Conservation (phyloP, 2,797 vertebrate species). For the Sebastiscus albofasciatus region DNA sequence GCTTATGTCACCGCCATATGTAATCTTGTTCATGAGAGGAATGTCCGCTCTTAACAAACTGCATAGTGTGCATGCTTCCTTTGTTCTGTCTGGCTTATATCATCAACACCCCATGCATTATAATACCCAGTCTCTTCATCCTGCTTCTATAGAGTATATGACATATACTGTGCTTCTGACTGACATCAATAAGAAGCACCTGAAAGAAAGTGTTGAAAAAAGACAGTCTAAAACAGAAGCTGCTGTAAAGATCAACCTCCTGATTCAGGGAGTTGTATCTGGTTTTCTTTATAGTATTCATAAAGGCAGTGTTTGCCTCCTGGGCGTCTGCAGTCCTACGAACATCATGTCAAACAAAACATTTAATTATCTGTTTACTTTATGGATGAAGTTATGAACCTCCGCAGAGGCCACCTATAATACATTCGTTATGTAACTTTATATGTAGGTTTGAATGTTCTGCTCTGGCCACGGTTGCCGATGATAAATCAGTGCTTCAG, state of each 20-base stretch:
- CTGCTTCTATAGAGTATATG: neutral
- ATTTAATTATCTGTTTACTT: slow-evolving; percentile 50
- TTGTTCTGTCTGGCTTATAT: slow-evolving; percentile 29
- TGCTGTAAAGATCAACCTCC: neutral
- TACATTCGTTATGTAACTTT: slow-evolving; percentile 54
- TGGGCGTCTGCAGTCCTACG: neutral
- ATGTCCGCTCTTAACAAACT: neutral
- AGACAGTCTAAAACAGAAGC: neutral
- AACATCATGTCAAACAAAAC: slow-evolving; percentile 25
- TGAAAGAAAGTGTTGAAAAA: neutral
- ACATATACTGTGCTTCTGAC: neutral
- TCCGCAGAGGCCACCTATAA: neutral
- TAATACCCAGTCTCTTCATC: neutral
- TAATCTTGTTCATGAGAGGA: neutral
- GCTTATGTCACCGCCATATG: neutral
- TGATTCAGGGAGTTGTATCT: neutral
- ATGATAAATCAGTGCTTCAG: slow-evolving; percentile 33
- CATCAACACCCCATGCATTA: slow-evolving; percentile 19
- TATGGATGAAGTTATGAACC: slow-evolving; percentile 22
- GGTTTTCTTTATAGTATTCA: neutral
- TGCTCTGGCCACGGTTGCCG: slow-evolving; percentile 10
- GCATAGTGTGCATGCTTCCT: neutral
- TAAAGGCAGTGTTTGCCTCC: slow-evolving; percentile 16
- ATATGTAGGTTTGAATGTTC: slow-evolving; percentile 41
- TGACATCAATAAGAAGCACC: neutral